A percentile compares a stretch with the other conserved stretches of the same genome.
Conservation (phyloP, 2,113 vertebrate genomes). For the Melanotaenia duboulayi region DNA sequence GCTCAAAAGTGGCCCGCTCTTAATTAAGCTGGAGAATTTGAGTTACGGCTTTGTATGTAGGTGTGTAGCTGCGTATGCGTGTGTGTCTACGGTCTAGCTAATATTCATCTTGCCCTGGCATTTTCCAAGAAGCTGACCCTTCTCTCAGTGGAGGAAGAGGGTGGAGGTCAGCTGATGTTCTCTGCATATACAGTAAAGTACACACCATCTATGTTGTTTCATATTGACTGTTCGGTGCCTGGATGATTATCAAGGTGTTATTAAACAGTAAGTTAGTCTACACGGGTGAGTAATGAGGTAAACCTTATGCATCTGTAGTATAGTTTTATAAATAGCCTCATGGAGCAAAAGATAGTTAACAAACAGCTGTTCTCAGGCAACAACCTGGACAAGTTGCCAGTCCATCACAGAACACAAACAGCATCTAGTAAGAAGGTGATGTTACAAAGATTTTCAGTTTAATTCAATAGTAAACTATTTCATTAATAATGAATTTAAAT, state of each 20-base stretch:
- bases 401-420: no score
- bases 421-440: no score
- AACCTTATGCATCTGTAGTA: not conserved
- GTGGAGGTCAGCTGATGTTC: conserved; percentile 26
- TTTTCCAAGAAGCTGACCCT: conserved; percentile 41
- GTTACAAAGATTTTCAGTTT: no score
- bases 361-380: no score
- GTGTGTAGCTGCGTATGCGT: conserved; percentile 18
- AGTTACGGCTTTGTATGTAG: conserved; percentile 58
- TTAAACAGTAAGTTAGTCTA: not conserved
- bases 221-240: not conserved
- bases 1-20: conserved; percentile 65
- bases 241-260: conserved; percentile 24
- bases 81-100: not conserved
- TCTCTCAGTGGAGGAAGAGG: conserved; percentile 23
- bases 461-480: no score
- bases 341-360: no score
- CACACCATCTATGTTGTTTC: conserved; percentile 5
- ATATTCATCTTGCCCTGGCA: conserved; percentile 34
- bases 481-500: no score
- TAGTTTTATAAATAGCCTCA: not conserved
- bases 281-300: not conserved
- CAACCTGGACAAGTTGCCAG: no score
- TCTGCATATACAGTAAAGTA: conserved; percentile 5
- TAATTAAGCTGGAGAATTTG: conserved; percentile 70